Evolutionary conservation across 2,888 invertebrate species (phyloP).

Genomic region (Dryobota labecula): DNA sequence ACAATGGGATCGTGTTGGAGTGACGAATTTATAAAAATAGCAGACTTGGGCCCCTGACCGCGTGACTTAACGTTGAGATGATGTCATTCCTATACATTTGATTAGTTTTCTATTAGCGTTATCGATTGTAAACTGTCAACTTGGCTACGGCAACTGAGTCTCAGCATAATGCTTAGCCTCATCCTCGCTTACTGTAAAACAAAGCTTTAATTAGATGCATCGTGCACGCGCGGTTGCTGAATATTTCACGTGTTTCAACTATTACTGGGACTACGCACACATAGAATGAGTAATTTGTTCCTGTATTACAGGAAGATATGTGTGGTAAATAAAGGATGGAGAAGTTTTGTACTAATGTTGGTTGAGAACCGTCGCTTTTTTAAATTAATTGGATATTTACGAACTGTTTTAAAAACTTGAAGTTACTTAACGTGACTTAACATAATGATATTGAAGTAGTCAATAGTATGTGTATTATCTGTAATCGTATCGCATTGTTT

Average conservation of each 20-base stretch:
- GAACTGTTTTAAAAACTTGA: not conserved
- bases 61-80: no score
- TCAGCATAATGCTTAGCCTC: no score
- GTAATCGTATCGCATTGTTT: not conserved
- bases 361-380: not conserved
- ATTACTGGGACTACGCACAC: constrained; percentile 30
- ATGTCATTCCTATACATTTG: no score
- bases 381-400: not conserved
- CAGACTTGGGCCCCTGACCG: no score
- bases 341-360: constrained; percentile 12
- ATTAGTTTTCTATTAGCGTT: no score
- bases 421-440: not conserved
- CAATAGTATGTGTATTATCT: not conserved
- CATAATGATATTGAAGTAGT: not conserved
- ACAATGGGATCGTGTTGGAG: no score
- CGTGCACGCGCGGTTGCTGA: constrained; percentile 43
- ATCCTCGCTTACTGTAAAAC: constrained; percentile 25
- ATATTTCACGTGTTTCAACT: constrained; percentile 55
- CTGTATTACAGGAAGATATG: constrained; percentile 16
- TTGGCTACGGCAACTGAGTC: no score
- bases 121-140: no score
- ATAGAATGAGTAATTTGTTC: constrained; percentile 50
- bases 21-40: no score
- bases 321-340: constrained; percentile 6
- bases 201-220: constrained; percentile 58